Evolutionary conservation across 2,888 invertebrate genomes (phyloP).

Genomic region (Callimorpha dominula): DNA sequence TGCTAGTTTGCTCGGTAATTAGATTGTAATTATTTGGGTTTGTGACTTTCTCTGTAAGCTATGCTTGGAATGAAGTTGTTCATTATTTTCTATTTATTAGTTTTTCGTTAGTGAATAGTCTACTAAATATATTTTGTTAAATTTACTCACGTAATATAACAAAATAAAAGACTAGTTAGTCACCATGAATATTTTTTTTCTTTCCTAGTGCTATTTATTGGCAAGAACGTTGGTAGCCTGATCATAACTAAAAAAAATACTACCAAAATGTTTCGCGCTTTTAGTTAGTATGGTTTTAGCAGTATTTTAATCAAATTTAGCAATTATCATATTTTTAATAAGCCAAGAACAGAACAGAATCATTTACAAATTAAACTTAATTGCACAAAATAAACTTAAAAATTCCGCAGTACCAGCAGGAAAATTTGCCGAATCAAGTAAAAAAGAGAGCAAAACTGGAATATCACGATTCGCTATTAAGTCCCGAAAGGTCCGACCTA

Average conservation of each 20-base stretch:
- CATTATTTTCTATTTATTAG: not conserved
- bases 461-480: conserved; percentile 30
- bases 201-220: too few relatives aligned
- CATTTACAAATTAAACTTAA: not conserved
- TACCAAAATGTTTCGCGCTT: too few relatives aligned
- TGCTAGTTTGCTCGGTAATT: conserved; percentile 19
- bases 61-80: not conserved
- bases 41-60: not conserved
- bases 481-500: conserved; percentile 45
- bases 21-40: conserved; percentile 7
- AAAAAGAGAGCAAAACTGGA: conserved; percentile 6
- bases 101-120: not conserved
- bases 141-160: too few relatives aligned
- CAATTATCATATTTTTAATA: too few relatives aligned
- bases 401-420: not conserved
- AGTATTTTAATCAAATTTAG: too few relatives aligned
- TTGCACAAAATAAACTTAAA: not conserved
- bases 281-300: too few relatives aligned
- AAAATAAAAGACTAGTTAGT: too few relatives aligned
- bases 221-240: too few relatives aligned
- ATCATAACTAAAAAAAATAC: too few relatives aligned
- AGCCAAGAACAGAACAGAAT: too few relatives aligned
- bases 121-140: not conserved
- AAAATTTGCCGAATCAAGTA: not conserved
- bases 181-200: too few relatives aligned